phyloP scores from a whole-genome alignment of 2,888 invertebrate genomes.

The Oligia latruncula region DNA sequence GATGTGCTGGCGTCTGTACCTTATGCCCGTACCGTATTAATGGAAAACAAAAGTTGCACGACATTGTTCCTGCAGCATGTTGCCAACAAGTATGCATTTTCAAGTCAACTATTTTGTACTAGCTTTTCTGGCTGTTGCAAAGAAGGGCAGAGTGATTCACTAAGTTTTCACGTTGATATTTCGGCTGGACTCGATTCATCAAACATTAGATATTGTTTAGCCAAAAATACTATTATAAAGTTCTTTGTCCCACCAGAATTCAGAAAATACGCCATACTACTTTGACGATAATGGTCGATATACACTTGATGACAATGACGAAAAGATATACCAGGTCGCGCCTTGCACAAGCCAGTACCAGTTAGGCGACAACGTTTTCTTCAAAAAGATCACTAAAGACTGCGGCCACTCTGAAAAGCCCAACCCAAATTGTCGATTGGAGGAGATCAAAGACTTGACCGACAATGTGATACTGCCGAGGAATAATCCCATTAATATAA shows the following conservation, averaged over 20 bases:
- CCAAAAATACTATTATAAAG: not conserved
- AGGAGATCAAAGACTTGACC: conserved; percentile 67
- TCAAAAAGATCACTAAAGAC: conserved; percentile 72
- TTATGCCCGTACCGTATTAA: not conserved
- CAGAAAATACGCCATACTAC: conserved; percentile 70
- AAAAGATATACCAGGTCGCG: conserved; percentile 78
- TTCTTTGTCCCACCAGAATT: conserved; percentile 60
- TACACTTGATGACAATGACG: conserved; percentile 62
- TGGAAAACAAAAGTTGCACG: not conserved
- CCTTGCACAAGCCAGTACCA: conserved; percentile 78
- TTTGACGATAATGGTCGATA: conserved; percentile 80
- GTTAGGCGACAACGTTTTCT: conserved; percentile 68
- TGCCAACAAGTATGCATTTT: not conserved
- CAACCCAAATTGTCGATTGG: conserved; percentile 70
- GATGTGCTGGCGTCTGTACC: too few relatives aligned
- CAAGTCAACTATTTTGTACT: not conserved
- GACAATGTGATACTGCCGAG: conserved; percentile 71
- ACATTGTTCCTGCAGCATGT: not conserved
- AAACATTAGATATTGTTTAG: not conserved
- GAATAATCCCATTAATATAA: conserved; percentile 70
- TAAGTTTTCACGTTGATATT: not conserved
- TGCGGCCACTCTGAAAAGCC: conserved; percentile 75
- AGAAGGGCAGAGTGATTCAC: not conserved
- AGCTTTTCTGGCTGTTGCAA: not conserved
- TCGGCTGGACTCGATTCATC: not conserved